Percentiles rank a stretch among this genome's conserved stretches.
These are phyloP conservation scores for Argyresthia albistria DNA, from an alignment of 2,888 invertebrate genomes.

Conservation along the genomic window DNA sequence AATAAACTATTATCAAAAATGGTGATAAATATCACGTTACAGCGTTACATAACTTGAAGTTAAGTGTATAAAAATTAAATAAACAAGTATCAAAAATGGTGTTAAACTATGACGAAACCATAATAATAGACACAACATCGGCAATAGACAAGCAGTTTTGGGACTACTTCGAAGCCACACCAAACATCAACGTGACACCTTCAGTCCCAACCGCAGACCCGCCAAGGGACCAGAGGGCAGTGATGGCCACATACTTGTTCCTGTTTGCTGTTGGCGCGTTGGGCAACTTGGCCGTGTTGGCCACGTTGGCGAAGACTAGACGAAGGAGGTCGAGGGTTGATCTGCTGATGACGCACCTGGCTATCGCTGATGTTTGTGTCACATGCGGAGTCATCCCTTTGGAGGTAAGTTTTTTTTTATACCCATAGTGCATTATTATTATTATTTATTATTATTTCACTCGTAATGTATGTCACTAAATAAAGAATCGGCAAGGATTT, in stretches of 20 bases:
- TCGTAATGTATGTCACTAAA: too few species aligned
- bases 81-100: not conserved
- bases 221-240: constrained; percentile 35
- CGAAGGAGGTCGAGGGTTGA: constrained; percentile 82
- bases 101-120: not conserved
- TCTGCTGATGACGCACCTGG: constrained; percentile 83
- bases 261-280: constrained; percentile 77
- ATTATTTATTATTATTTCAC: too few species aligned
- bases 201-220: constrained; percentile 13
- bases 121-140: not conserved
- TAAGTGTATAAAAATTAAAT: not conserved
- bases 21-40: too few species aligned
- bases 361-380: constrained; percentile 85
- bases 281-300: constrained; percentile 81
- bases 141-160: constrained; percentile 37
- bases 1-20: too few species aligned
- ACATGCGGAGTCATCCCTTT: constrained; percentile 85
- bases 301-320: constrained; percentile 74
- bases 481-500: too few species aligned
- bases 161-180: constrained; percentile 43
- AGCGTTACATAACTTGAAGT: too few species aligned
- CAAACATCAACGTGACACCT: constrained; percentile 9
- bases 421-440: not conserved
- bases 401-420: constrained; percentile 60
- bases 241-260: constrained; percentile 75